A percentile compares a stretch with the other conserved stretches of the same genome.
These are phyloP conservation scores for Sebastes matsubarae DNA, from an alignment of 2,797 vertebrate genomes.

Conservation along the genomic window DNA sequence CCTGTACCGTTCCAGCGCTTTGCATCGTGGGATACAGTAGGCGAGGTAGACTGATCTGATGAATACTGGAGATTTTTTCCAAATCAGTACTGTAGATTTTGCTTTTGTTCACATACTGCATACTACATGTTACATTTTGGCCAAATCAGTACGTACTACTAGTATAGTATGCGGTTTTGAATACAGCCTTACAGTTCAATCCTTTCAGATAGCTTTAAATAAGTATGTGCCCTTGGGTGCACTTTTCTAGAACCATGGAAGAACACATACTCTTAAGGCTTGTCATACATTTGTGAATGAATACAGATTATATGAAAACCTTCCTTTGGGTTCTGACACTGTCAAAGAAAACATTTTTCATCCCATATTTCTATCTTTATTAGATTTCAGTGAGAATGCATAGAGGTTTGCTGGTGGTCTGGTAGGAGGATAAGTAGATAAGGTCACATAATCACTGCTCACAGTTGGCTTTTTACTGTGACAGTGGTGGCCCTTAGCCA, in stretches of 20 bases:
- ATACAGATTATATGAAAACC: neutral
- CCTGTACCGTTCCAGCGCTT: too few relatives aligned
- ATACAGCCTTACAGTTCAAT: neutral
- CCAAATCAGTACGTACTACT: too few relatives aligned
- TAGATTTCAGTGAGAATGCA: neutral
- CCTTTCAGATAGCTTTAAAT: neutral
- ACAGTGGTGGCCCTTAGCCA: conserved; percentile 40
- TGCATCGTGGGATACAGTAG: too few relatives aligned
- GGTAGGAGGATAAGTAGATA: conserved; percentile 20
- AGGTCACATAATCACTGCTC: conserved; percentile 47
- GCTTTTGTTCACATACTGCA: too few relatives aligned
- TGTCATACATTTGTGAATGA: neutral
- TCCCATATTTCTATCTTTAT: neutral
- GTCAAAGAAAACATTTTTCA: neutral
- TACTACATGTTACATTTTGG: too few relatives aligned
- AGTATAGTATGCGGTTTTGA: too few relatives aligned
- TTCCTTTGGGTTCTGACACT: neutral
- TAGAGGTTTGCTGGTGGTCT: neutral
- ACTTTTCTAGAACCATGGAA: neutral
- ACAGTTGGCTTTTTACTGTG: conserved; percentile 43
- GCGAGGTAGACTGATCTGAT: too few relatives aligned
- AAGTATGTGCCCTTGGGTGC: too few relatives aligned
- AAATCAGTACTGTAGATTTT: too few relatives aligned
- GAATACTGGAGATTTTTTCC: too few relatives aligned
- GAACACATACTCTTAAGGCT: neutral